Evolutionary conservation across 2,797 vertebrate genomes (phyloP).

Genomic region (Sebastes matsubarae): DNA sequence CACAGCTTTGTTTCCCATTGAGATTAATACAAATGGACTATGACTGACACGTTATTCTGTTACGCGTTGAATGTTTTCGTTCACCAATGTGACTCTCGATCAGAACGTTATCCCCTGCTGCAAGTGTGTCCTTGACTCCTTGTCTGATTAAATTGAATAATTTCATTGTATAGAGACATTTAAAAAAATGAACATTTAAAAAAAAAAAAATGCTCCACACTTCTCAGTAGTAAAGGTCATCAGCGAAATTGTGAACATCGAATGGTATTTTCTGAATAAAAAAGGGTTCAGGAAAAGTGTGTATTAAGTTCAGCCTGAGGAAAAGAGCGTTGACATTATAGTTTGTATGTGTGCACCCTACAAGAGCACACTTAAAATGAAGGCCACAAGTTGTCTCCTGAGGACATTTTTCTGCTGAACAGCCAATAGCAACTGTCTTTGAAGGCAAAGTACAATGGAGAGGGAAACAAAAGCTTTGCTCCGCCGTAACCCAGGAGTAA

Average conservation of each 20-base stretch:
- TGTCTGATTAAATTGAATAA: not conserved
- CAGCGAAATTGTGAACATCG: not conserved
- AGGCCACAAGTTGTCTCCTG: conserved; percentile 54
- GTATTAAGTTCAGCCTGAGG: conserved; percentile 3
- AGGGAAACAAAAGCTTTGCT: conserved; percentile 68
- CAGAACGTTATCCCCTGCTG: not conserved
- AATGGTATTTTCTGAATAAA: conserved; percentile 17
- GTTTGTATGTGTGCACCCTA: conserved; percentile 28
- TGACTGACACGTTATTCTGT: conserved; percentile 11
- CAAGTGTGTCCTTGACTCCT: conserved; percentile 11
- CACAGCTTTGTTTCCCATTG: not conserved
- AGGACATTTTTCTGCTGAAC: conserved; percentile 64
- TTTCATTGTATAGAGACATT: not conserved
- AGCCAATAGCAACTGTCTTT: conserved; percentile 73
- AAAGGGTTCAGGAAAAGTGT: conserved; percentile 15
- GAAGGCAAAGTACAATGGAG: conserved; percentile 70
- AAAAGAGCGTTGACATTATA: conserved; percentile 12
- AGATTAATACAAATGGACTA: conserved; percentile 44
- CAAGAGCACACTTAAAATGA: conserved; percentile 47
- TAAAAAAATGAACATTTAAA: not conserved
- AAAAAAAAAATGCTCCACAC: not conserved
- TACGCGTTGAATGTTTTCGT: not conserved
- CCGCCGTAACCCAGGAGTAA: conserved; percentile 67
- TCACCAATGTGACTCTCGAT: not conserved
- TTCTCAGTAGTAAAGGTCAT: conserved; percentile 20